Evolutionary conservation across 2,797 vertebrate species (phyloP), one percentile per base, ranked within the genome.

Genomic region (Bradypodion ventrale): DNA sequence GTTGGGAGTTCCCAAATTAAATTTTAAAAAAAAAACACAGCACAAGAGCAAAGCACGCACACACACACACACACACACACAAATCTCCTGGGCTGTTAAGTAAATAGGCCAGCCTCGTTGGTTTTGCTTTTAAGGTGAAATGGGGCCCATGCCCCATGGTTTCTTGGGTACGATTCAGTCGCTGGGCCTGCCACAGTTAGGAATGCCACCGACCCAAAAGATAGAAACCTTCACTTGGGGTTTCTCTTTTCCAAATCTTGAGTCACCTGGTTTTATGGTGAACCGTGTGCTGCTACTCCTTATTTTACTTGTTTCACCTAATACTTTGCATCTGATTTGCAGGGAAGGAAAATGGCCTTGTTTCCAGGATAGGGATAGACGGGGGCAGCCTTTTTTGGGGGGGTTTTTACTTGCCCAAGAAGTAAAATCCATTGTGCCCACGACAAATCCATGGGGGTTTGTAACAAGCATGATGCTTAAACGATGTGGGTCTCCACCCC

Each of bases 71-170:
- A n/a, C n/a, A n/a, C n/a, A 87, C 74, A 80, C 88, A 80, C 82
- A 72, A 4, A 83, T 75, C 90, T 89, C 88, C 60, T 56, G 35
- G 82, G 83, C 81, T 5, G 74, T 59, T 49, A 73, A 80, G 86
- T 49, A 73, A 80, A 86, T 85, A 87, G 89, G 68, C 81, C 13
- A 3, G 75, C 23, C 75, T 0, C 4, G 2, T 7, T 0, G 73
- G 49, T 10, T 65, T 75, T 40, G 86, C 37, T 49, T 69, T 12
- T 46, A 75, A 76, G 52, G 65, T 23, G 42, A 10, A 66, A 12
- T 40, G 32, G 46, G 32, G 75, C 63, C 60, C 12, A n/a, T 68
- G 56, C 25, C 23, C 63, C 21, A n/a, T 13, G 29, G 52, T 27
- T 76, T 77, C 82, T 78, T 75, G 69, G 75, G 40, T 32, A 4